Evolutionary conservation across 2,797 vertebrate species (phyloP), one percentile per base, ranked within the genome.

Genomic region (Lateolabrax maculatus): DNA sequence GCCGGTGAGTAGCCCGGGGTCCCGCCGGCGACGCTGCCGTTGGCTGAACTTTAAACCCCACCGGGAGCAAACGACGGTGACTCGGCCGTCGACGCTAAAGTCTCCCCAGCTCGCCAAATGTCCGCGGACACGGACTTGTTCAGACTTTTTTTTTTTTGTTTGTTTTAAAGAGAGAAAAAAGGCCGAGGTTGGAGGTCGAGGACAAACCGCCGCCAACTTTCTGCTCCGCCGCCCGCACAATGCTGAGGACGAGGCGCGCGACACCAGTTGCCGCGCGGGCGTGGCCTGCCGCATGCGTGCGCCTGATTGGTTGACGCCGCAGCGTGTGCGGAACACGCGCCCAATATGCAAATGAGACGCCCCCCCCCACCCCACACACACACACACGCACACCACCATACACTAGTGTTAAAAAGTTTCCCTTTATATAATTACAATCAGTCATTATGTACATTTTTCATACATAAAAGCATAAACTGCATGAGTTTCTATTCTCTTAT

Each of bases 251-350:
- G 34, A 6, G 23, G 87, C 85, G 88, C 90, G 80, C 87, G 56
- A 77, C 81, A 64, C 60, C 55, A 79, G 79, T 90, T 93, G 83
- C 70, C 90, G 92, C 92, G 92, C 85, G 75, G 92, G 93, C 81
- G 90, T 84, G 89, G 87, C 55, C 84, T 85, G 9, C 5, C 0
- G 60, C 52, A 46, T 18, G 9, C 2, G 3, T 3, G 3, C 16
- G 31, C 6, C 31, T 80, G 90, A 95, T 96, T 95, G 95, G 95
- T 48, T 0, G 6, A 27, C 36, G 27, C 51, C 1, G 0, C 34
- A 7, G 10, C 67, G 8, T 9, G 78, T 71, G 77, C 43, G 1
- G 8, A 64, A 75, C 25, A 81, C 57, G 84, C 91, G 90, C 88
- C 79, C 31, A 80, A 84, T 85, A 88, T 92, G 88, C 37, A 80